These are phyloP conservation scores for Tenthredo livida DNA, from an alignment of 2,888 invertebrate genomes.

Conservation along the genomic window DNA sequence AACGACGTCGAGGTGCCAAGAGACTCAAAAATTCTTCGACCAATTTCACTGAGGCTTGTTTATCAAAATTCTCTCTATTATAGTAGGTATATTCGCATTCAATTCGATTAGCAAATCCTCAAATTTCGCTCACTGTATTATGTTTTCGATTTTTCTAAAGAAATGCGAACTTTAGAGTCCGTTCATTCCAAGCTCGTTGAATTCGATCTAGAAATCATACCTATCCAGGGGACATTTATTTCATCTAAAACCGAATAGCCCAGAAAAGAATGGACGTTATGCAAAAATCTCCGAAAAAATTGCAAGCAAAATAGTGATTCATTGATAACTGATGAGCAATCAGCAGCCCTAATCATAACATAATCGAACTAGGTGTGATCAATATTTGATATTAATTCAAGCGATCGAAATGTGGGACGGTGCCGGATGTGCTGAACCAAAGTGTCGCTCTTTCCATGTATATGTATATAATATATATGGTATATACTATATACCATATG, in stretches of 20 bases:
- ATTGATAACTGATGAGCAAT: background rate
- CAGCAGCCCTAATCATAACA: background rate
- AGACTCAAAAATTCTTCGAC: constrained; percentile 6
- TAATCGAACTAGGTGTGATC: background rate
- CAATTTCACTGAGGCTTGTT: background rate
- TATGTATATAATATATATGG: background rate
- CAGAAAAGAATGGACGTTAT: too few species aligned
- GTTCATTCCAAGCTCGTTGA: background rate
- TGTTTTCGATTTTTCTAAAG: background rate
- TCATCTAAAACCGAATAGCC: background rate
- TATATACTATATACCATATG: background rate
- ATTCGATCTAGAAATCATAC: background rate
- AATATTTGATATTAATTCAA: background rate
- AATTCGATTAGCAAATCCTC: background rate
- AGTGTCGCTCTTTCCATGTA: background rate
- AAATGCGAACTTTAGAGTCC: background rate
- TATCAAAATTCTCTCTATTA: background rate
- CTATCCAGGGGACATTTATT: background rate
- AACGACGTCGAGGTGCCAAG: constrained; percentile 39
- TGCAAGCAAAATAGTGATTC: background rate
- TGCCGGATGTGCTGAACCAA: constrained; percentile 16
- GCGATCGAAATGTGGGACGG: background rate
- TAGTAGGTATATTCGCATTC: too few species aligned
- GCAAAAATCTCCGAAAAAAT: too few species aligned
- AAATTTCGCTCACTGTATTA: background rate